Conservation (phyloP, 2,888 invertebrate species). For the Ennomos fuscantarius region DNA sequence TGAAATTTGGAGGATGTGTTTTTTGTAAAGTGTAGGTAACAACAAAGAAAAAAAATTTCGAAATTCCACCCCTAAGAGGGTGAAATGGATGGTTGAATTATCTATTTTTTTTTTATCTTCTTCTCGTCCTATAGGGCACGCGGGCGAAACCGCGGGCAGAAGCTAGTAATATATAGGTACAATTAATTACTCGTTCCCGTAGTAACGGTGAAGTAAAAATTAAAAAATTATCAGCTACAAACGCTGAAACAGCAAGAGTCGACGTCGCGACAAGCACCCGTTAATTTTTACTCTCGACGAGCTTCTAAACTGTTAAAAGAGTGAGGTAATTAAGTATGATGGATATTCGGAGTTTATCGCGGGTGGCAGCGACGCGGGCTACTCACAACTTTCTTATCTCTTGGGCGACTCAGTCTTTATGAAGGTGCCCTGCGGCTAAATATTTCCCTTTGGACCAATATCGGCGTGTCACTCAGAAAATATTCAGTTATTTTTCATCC, state of each 20-base stretch:
- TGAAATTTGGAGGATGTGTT: no score
- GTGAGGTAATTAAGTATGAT: slow-evolving; percentile 81
- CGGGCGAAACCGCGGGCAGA: no score
- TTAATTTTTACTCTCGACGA: slow-evolving; percentile 68
- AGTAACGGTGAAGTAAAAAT: slow-evolving; percentile 42
- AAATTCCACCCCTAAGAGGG: no score
- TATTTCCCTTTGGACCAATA: slow-evolving; percentile 51
- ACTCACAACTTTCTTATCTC: slow-evolving; percentile 71
- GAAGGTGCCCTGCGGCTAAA: slow-evolving; percentile 52
- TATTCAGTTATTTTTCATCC: slow-evolving; percentile 30
- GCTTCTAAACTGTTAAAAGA: slow-evolving; percentile 75
- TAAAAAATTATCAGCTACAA: slow-evolving; percentile 58
- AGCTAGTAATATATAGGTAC: neutral
- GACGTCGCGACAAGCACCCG: slow-evolving; percentile 67
- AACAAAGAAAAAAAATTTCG: no score
- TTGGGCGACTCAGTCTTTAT: slow-evolving; percentile 63
- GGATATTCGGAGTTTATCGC: slow-evolving; percentile 79
- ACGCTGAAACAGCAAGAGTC: slow-evolving; percentile 61
- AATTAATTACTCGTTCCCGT: slow-evolving; percentile 27
- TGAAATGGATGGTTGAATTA: no score
- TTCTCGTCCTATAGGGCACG: no score
- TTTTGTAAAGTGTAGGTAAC: no score
- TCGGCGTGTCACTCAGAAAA: slow-evolving; percentile 39
- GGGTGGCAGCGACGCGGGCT: slow-evolving; percentile 64
- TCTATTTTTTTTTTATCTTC: no score